phyloP scores from a whole-genome alignment of 2,888 invertebrate species.

The Pherbina coryleti region DNA sequence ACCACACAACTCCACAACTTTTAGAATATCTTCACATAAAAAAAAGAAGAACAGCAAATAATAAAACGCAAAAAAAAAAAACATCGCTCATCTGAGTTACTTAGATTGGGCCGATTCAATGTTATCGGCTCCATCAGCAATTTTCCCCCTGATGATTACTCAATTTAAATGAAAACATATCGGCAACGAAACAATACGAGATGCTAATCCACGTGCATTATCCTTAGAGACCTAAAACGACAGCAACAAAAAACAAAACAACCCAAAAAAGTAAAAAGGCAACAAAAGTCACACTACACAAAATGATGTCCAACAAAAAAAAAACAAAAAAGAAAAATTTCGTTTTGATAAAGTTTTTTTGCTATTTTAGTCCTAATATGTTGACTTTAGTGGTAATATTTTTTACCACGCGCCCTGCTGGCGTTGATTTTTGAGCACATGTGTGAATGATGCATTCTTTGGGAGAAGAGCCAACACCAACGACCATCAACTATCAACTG shows the following conservation, averaged over 20 bases:
- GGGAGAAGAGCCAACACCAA: neutral
- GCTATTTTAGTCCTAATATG: neutral
- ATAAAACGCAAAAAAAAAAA: conserved; percentile 7
- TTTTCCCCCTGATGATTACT: conserved; percentile 60
- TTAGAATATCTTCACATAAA: neutral
- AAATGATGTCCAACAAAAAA: too few species aligned
- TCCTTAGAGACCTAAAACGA: conserved; percentile 1
- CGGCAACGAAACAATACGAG: conserved; percentile 2
- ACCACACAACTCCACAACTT: neutral
- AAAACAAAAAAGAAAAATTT: too few species aligned
- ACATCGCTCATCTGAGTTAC: neutral
- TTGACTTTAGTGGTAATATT: neutral
- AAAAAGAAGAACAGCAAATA: neutral
- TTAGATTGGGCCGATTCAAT: neutral
- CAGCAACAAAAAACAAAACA: neutral
- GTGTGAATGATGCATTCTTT: conserved; percentile 26
- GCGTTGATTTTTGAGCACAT: neutral
- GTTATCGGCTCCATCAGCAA: conserved; percentile 5
- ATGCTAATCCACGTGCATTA: conserved; percentile 29
- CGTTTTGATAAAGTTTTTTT: neutral
- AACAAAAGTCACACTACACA: neutral
- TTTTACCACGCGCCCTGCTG: neutral
- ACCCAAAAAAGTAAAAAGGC: neutral
- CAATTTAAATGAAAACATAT: conserved; percentile 56
- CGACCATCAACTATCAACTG: neutral